These are phyloP conservation scores for Siniperca knerii DNA, from an alignment of 2,113 vertebrate genomes.

Conservation along the genomic window DNA sequence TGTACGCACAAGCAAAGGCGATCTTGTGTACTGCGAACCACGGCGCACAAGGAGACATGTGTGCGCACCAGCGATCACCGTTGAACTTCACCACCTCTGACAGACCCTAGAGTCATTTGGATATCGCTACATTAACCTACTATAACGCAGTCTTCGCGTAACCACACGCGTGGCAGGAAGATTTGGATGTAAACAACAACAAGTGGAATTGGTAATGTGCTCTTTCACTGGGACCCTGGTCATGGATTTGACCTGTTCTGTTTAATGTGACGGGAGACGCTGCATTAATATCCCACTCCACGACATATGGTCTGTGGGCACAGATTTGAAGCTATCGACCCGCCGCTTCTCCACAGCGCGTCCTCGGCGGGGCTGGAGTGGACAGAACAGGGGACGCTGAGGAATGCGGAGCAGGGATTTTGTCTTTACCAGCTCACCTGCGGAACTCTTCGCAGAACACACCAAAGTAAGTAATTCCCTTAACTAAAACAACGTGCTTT, in stretches of 20 bases:
- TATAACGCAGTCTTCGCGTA: neutral
- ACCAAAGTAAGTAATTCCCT: slow-evolving; percentile 68
- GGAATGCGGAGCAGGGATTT: slow-evolving; percentile 79
- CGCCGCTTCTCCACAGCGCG: slow-evolving; percentile 40
- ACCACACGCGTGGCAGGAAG: neutral
- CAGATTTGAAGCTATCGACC: slow-evolving; percentile 25
- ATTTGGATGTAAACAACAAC: slow-evolving; percentile 49
- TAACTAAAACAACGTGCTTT: neutral
- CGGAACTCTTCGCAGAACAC: slow-evolving; percentile 72
- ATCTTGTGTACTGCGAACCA: slow-evolving; percentile 38
- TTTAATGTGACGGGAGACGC: slow-evolving; percentile 17
- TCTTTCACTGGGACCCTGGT: neutral
- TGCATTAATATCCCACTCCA: neutral
- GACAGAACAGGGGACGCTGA: slow-evolving; percentile 59
- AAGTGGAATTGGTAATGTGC: slow-evolving; percentile 27
- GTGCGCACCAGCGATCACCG: slow-evolving; percentile 39
- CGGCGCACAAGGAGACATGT: slow-evolving; percentile 47
- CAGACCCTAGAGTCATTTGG: slow-evolving; percentile 29
- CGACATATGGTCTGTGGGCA: slow-evolving; percentile 54
- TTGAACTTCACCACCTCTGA: slow-evolving; percentile 57
- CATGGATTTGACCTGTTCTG: slow-evolving; percentile 3
- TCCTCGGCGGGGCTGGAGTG: slow-evolving; percentile 60
- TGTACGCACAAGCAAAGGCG: slow-evolving; percentile 22
- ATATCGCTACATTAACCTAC: neutral
- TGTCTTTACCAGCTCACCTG: slow-evolving; percentile 70